Base-by-base conservation (phyloP, 2,888 invertebrate species). In the Phaedon cochleariae region DNA sequence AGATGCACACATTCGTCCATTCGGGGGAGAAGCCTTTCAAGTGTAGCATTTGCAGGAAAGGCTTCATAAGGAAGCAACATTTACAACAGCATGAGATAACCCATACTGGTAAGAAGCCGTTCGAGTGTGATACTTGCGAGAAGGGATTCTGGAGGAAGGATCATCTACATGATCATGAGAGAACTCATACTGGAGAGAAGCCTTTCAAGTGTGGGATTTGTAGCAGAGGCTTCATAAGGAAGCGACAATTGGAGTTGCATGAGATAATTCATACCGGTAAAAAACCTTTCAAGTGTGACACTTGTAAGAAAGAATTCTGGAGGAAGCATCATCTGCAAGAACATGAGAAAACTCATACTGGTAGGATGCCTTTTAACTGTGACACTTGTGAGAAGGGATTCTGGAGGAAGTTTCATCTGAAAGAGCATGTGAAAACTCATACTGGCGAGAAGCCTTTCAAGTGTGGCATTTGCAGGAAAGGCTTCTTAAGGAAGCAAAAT, bases 71-170 rank as follows among this genome's bases (percentile, higher is more conserved):
- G 34, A 34, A n/a, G n/a, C n/a, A n/a, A n/a, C n/a, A n/a, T n/a
- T n/a, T n/a, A n/a, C n/a, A n/a, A n/a, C n/a, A n/a, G n/a, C n/a
- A n/a, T 34, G 34, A 34, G 34, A 34, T 9, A 34, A 6, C 34
- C 7, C 12, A 9, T 34, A 77, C 78, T 0, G 57, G 57, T 0
- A 76, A 79, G 31, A 77, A 76, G 41, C 78, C 79, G 0, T 77
- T 77, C 46, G 63, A 65, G 15, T 80, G 80, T 57, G 68, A 68
- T 12, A 71, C 76, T 4, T 80, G 81, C 57, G 76, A 86, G 52
- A 87, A 87, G 75, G 86, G 86, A 0, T 88, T 87, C 79, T 85
- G 86, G 62, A 79, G 74, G 59, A 79, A 76, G 59, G 76, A 72
- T 15, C 72, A 73, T 6, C 62, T 80, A 45, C 73, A 76, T 4